A percentile compares a stretch with the other conserved stretches of the same genome.
Evolutionary conservation across 2,797 vertebrate genomes (phyloP).

Genomic region (Synaphobranchus kaupii): DNA sequence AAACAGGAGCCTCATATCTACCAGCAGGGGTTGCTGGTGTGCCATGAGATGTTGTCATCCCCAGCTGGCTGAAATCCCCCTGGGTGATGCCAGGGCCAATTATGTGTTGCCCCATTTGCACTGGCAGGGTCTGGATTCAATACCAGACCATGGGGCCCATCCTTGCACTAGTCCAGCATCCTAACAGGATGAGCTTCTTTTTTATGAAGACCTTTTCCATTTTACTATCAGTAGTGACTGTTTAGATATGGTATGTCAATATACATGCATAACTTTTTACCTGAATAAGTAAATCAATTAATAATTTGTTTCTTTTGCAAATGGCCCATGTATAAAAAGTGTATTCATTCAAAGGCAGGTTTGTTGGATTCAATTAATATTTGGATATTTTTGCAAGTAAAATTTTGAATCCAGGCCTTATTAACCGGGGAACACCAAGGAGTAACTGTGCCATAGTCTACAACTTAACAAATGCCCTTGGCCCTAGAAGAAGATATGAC

Average conservation of each 20-base stretch:
- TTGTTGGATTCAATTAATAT: neutral
- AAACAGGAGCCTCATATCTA: too few relatives aligned
- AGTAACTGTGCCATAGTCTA: neutral
- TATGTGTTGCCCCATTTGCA: neutral
- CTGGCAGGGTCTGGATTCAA: too few relatives aligned
- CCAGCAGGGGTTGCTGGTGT: too few relatives aligned
- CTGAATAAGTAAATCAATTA: neutral
- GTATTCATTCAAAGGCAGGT: neutral
- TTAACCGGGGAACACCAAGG: neutral
- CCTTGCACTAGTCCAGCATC: neutral
- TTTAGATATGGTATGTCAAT: neutral
- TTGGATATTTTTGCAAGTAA: neutral
- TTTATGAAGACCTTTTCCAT: neutral
- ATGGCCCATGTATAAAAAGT: neutral
- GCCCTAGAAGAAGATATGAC: neutral
- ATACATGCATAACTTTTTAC: neutral
- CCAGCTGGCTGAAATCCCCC: too few relatives aligned
- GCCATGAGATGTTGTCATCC: too few relatives aligned
- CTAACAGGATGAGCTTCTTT: slow-evolving; percentile 5
- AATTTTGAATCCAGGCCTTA: neutral
- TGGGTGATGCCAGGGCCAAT: too few relatives aligned
- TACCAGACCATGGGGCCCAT: too few relatives aligned
- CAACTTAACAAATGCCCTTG: neutral
- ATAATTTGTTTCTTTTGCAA: neutral
- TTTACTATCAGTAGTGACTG: slow-evolving; percentile 9